Conservation (phyloP, 2,797 vertebrate genomes). For the Arctocebus calabarensis region DNA sequence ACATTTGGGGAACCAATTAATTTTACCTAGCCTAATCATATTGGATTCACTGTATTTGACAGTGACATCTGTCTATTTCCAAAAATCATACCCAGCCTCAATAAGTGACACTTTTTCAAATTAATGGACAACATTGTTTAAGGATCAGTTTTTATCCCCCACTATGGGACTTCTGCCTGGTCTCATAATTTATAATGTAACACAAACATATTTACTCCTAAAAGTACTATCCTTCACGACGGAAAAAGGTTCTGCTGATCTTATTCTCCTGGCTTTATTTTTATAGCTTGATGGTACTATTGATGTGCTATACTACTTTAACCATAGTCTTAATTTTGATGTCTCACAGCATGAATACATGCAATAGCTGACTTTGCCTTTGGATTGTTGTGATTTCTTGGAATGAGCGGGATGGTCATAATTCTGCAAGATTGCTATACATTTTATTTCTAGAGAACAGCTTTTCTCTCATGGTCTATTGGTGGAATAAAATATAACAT, state of each 20-base stretch:
- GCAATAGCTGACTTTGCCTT: not conserved
- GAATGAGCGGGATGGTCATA: not conserved
- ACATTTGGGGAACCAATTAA: not conserved
- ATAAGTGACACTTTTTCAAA: slow-evolving; percentile 26
- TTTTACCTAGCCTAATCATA: not conserved
- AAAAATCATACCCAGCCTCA: not conserved
- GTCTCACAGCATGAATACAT: not conserved
- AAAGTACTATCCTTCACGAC: not conserved
- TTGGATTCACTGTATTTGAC: not conserved
- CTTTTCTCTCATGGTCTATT: not conserved
- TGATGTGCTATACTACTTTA: not conserved
- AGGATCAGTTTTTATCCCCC: not conserved
- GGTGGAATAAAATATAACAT: not conserved
- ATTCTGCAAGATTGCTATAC: not conserved
- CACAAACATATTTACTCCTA: not conserved
- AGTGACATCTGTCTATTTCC: not conserved
- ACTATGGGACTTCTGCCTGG: not conserved
- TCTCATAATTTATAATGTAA: not conserved
- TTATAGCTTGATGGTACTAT: not conserved
- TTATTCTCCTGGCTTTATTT: not conserved
- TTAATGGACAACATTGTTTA: slow-evolving; percentile 4
- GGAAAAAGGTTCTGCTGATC: not conserved
- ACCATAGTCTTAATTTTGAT: not conserved
- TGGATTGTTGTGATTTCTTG: slow-evolving; percentile 16
- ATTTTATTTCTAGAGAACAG: slow-evolving; percentile 17